Conservation (phyloP, 53 echinoderm and acorn worm species). For the Mesocentrotus franciscanus region DNA sequence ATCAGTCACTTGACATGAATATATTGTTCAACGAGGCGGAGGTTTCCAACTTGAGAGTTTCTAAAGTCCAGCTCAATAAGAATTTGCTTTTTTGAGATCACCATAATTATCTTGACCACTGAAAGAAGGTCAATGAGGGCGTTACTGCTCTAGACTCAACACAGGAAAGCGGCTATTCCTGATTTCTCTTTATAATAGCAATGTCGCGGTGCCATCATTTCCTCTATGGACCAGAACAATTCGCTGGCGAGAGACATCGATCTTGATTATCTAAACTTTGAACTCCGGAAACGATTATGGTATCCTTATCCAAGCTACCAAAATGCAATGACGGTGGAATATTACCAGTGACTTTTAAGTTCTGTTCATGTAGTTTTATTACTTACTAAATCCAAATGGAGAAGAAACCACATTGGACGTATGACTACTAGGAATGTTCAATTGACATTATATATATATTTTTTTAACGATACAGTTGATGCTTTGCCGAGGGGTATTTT, state of each 20-base stretch:
- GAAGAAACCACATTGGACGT: too few relatives aligned
- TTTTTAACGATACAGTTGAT: too few relatives aligned
- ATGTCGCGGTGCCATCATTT: background rate
- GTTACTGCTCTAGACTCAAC: background rate
- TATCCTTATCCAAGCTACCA: background rate
- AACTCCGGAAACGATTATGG: background rate
- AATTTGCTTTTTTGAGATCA: background rate
- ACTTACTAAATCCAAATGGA: too few relatives aligned
- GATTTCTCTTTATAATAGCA: background rate
- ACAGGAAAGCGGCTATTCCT: background rate
- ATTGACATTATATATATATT: too few relatives aligned
- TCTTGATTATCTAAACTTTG: background rate
- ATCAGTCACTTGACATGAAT: background rate
- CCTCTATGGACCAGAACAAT: background rate
- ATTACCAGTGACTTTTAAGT: too few relatives aligned
- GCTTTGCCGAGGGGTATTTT: too few relatives aligned
- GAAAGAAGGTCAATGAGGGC: background rate
- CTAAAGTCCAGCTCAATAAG: background rate
- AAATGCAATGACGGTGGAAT: background rate
- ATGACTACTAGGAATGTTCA: too few relatives aligned
- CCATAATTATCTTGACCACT: background rate
- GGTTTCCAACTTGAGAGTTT: background rate
- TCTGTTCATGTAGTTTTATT: too few relatives aligned
- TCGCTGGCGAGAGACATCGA: background rate
- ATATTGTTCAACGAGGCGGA: background rate